Base-by-base conservation (phyloP, 2,888 invertebrate genomes). In the Pachymerium ferrugineum region DNA sequence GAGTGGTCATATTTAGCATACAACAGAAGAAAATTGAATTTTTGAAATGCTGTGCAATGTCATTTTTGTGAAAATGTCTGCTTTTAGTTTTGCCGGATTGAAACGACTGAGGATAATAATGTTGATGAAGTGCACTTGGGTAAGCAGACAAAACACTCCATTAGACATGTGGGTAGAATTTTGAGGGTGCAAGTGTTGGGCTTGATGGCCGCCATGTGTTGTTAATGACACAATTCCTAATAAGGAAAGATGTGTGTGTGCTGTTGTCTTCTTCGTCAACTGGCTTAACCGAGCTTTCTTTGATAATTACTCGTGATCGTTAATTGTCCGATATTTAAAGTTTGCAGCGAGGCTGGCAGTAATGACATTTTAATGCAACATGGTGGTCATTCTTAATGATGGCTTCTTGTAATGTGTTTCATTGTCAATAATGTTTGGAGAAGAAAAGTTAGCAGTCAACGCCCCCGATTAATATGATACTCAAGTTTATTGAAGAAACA, bases 111-210 rank as follows among this genome's bases (percentile, higher is more conserved):
- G 62, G 12, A 62, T 28, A 22, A 25, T 62, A 62, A 62, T 25
- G 62, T 62, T 62, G 62, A 62, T 62, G 62, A 62, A 62, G 62
- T 62, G 62, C 62, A 62, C 62, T 62, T 38, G 22, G 22, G 62
- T 22, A 28, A n/a, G 62, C 62, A 62, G 62, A 47, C 62, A 62
- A 62, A 62, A 62, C 62, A 62, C 62, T 62, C 62, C 62, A 62
- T 62, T 62, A 62, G 62, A 62, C 62, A 62, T 62, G 62, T 62
- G 62, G 62, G 62, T 62, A 62, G 62, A 62, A 62, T 62, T 62
- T 62, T 62, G 62, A 62, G 62, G 62, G 62, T 62, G 62, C 62
- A 62, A 25, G 62, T 62, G 62, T 25, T 62, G 62, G 62, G 28
- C 28, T 62, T 22, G 62, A 62, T 62, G 28, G 62, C 62, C 62